Base-by-base conservation (phyloP, 2,888 invertebrate genomes). In the Idaea straminata region DNA sequence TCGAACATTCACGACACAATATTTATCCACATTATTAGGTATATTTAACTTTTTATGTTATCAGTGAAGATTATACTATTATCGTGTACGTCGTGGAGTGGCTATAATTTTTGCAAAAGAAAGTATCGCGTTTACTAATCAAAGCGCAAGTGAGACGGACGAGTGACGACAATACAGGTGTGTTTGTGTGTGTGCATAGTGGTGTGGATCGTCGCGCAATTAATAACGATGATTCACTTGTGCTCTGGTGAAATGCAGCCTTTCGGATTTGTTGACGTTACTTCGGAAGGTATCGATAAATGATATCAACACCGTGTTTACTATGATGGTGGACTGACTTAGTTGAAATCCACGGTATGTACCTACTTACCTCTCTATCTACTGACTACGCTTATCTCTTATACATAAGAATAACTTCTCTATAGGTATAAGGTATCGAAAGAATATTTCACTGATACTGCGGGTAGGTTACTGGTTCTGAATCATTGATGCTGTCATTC, bases 211-310 rank as follows among this genome's bases (percentile, higher is more conserved):
- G 90, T 89, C 91, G 91, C 91, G 88, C 91, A 91, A 89, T 91
- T 91, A 90, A 88, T 92, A 91, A 91, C 91, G 91, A 91, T 92
- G 92, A 92, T 89, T 92, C 92, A 92, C 87, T 91, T 91, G 89
- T 83, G 91, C 87, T 87, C 91, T 88, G 89, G 91, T 91, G 91
- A 92, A 92, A 91, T 91, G 92, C 92, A 90, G 86, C 90, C 88
- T 88, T 88, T 88, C 86, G 88, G 87, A 88, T 88, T 91, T 92
- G 91, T 92, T 92, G 91, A 92, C 91, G 89, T 89, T 88, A 84
- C 87, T 86, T 86, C 83, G 83, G 88, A 83, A 85, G 87, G 83
- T 83, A 86, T 88, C 88, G 90, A 89, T 87, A 91, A 92, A 91
- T 91, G 88, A 91, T 89, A 89, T 83, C 83, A 85, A 85, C 81